phyloP scores from a whole-genome alignment of 2,113 vertebrate species.

The Potamarius usumacintae region DNA sequence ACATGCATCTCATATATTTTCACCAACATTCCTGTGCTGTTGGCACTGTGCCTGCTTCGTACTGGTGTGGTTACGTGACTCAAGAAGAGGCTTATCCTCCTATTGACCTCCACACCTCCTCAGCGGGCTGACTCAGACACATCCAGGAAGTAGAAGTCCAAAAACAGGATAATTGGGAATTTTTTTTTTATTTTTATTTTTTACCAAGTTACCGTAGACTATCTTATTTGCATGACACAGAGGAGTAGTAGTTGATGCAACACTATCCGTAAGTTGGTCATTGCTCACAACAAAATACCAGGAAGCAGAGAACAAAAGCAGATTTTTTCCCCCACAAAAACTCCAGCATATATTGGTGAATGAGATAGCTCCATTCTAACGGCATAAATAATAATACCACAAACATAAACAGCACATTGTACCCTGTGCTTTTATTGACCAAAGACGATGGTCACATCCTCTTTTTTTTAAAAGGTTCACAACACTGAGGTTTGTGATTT shows the following conservation, averaged over 20 bases:
- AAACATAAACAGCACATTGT: background rate
- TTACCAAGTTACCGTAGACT: background rate
- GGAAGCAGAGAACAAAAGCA: background rate
- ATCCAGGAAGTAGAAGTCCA: constrained; percentile 34
- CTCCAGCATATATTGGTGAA: too few relatives aligned
- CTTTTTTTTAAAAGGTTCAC: background rate
- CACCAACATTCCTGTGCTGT: constrained; percentile 13
- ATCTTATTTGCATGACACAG: background rate
- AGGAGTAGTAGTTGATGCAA: background rate
- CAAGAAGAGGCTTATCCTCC: constrained; percentile 54
- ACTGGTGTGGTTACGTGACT: constrained; percentile 63
- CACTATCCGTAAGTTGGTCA: background rate
- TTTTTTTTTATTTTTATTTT: constrained; percentile 1
- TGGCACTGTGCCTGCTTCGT: constrained; percentile 37
- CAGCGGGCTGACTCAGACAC: constrained; percentile 33
- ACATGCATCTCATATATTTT: constrained; percentile 25
- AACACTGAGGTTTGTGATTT: background rate
- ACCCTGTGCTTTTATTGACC: background rate
- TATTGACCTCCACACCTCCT: constrained; percentile 51
- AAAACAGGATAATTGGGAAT: constrained; percentile 14
- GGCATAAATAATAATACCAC: background rate
- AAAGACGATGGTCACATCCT: background rate
- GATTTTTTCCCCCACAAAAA: background rate
- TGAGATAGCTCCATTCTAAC: background rate
- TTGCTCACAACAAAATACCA: background rate